phyloP scores from a whole-genome alignment of 2,113 vertebrate species.

The Apus apus region DNA sequence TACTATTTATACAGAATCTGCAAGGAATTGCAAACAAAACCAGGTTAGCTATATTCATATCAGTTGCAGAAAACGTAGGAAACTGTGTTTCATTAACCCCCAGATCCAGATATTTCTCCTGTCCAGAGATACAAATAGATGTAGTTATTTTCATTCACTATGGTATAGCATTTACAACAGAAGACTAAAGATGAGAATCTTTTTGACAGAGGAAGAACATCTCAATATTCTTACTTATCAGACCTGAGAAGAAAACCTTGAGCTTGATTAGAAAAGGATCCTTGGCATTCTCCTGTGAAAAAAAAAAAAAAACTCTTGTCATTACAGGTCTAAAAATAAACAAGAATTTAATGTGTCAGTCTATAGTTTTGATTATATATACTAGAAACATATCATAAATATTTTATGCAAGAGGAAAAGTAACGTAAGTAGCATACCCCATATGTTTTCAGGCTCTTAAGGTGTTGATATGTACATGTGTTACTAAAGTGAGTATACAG shows the following conservation, averaged over 20 bases:
- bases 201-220: neutral
- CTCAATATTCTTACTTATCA: neutral
- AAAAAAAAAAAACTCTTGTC: neutral
- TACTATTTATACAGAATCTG: neutral
- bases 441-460: neutral
- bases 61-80: neutral
- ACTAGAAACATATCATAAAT: neutral
- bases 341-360: neutral
- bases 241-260: too few relatives aligned
- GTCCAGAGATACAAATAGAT: neutral
- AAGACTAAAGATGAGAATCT: neutral
- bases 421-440: neutral
- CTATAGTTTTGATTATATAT: neutral
- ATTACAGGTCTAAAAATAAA: neutral
- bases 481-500: neutral
- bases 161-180: neutral
- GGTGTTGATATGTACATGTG: neutral
- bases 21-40: neutral
- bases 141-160: neutral
- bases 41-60: neutral
- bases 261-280: too few relatives aligned
- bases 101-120: neutral
- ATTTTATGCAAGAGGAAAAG: neutral
- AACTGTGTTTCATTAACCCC: rapidly evolving
- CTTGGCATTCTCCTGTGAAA: neutral